Conservation (phyloP, 2,797 vertebrate genomes). For the Lagorchestes hirsutus region DNA sequence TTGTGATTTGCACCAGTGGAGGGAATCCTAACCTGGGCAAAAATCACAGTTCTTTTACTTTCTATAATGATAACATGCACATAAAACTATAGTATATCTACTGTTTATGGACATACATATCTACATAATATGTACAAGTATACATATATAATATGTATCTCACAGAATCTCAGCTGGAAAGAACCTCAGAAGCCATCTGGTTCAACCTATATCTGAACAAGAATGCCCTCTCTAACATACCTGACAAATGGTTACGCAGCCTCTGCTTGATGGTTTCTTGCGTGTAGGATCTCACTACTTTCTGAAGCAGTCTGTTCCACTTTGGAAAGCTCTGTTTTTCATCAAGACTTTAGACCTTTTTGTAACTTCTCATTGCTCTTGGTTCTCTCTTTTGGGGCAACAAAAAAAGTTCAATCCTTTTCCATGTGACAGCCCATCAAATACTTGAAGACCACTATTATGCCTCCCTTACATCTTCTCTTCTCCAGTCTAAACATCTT, state of each 20-base stretch:
- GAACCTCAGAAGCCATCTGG: neutral
- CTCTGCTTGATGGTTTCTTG: neutral
- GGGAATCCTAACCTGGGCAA: too few relatives aligned
- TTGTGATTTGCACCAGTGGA: neutral
- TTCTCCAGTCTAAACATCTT: neutral
- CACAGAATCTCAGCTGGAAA: neutral
- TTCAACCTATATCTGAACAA: neutral
- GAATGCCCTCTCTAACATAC: too few relatives aligned
- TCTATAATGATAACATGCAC: neutral
- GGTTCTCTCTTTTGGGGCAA: neutral
- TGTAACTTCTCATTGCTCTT: neutral
- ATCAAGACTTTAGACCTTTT: neutral
- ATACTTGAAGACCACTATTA: neutral
- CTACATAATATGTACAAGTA: neutral
- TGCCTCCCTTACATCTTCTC: neutral
- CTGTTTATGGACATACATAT: neutral
- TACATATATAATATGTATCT: neutral
- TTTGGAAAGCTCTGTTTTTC: neutral
- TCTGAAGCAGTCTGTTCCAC: neutral
- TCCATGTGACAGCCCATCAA: neutral
- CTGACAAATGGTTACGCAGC: too few relatives aligned
- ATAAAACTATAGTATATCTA: neutral
- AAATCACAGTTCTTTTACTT: neutral
- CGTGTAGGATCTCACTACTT: neutral
- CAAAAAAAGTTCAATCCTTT: neutral